A percentile compares a stretch with the other conserved stretches of the same genome.
Evolutionary conservation across 2,888 invertebrate species (phyloP).

Genomic region (Eilema sororculum): DNA sequence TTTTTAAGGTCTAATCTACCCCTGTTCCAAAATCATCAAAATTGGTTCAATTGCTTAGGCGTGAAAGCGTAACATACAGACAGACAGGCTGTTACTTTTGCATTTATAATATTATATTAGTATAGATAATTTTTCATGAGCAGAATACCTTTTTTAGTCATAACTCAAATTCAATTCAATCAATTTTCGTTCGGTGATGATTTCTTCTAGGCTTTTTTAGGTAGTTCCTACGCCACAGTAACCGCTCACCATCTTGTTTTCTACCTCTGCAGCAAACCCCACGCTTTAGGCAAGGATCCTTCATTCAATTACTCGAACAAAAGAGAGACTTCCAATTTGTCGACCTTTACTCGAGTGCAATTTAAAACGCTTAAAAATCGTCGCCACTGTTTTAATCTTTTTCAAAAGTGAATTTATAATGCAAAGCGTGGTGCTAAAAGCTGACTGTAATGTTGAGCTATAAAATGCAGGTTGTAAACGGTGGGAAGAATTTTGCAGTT

Average conservation of each 20-base stretch:
- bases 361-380: conserved; percentile 34
- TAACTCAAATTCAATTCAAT: too few species aligned
- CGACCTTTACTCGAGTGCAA: conserved; percentile 15
- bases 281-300: background rate
- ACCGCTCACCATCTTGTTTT: background rate
- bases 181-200: too few species aligned
- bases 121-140: too few species aligned
- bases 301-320: conserved; percentile 18
- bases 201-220: background rate
- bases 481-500: conserved; percentile 24
- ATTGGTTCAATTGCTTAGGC: too few species aligned
- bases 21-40: too few species aligned
- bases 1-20: too few species aligned
- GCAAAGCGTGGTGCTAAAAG: conserved; percentile 44
- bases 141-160: too few species aligned
- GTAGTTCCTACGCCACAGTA: background rate
- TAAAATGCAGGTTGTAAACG: conserved; percentile 45
- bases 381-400: conserved; percentile 41
- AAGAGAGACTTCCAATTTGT: conserved; percentile 21
- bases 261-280: background rate
- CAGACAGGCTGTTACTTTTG: too few species aligned
- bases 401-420: conserved; percentile 46
- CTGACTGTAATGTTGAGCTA: conserved; percentile 41
- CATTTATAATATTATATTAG: too few species aligned
- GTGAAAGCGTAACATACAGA: too few species aligned